Evolutionary conservation across 2,113 vertebrate genomes (phyloP), one percentile per base, ranked within the genome.

Genomic region (Coracopsis vasa): DNA sequence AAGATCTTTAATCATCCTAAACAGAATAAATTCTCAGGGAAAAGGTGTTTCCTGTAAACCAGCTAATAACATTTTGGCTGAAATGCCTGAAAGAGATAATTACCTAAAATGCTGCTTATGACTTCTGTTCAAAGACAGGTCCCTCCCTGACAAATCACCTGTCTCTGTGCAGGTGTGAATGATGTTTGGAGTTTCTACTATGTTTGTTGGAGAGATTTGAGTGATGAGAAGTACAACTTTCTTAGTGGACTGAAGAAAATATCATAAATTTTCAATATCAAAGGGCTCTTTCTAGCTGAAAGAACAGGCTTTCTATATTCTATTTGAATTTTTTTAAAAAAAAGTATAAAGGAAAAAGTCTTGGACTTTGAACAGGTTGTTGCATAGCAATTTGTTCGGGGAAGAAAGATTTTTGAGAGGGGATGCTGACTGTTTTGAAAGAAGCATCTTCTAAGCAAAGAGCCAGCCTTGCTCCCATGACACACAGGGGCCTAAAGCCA

Each of bases 401-500:
- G n/a, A 39, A 88, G 37, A 70, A 54, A 61, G 5, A 53, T 19
- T 71, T 83, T 66, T 67, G 17, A 86, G 31, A 85, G 31, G 6
- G 13, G 23, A n/a, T 28, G 39, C 20, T 1, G 1, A 45, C 37
- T 48, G 6, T 67, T 79, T 66, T 35, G 33, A 51, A 79, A 79
- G 13, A 73, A 82, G 1, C 1, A 4, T 44, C 13, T 74, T 74
- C 23, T 50, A 70, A 93, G 29, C 45, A 53, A 45, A 70, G 10
- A 39, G 10, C 19, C 29, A 56, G 41, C 25, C 1, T 0, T 11
- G 8, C 33, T 82, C 21, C 65, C 29, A 56, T 0, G 2, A 23
- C 29, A 24, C 0, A 1, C 39, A 54, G 27, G 15, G 0, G 0
- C 25, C 65, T 41, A 20, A n/a, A 86, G 21, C 37, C 70, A 75